phyloP scores from a whole-genome alignment of 2,797 vertebrate genomes.

The Heterohyrax brucei region DNA sequence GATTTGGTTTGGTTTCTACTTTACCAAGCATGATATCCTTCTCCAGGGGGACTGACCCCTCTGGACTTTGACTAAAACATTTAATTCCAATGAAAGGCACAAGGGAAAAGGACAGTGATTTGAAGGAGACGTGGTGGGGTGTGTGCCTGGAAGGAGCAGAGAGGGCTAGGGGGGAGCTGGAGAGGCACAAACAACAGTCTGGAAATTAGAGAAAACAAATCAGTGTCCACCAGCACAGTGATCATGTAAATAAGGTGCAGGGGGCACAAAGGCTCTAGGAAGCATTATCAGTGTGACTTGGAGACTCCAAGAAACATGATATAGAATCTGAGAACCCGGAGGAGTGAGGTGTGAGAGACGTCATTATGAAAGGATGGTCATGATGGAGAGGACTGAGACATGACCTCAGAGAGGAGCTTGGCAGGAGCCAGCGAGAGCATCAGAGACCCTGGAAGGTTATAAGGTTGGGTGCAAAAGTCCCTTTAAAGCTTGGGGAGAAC shows the following conservation, averaged over 20 bases:
- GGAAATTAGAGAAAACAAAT: neutral
- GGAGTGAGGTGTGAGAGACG: neutral
- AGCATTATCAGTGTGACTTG: neutral
- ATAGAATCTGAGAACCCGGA: neutral
- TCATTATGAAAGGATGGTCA: neutral
- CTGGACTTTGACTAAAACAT: slow-evolving; percentile 14
- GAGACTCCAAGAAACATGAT: neutral
- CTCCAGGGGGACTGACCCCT: too few relatives aligned
- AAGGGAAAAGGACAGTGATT: slow-evolving; percentile 12
- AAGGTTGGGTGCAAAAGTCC: slow-evolving; percentile 16
- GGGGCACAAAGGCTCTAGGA: neutral
- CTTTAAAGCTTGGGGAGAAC: neutral
- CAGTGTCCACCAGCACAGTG: neutral
- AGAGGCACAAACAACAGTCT: neutral
- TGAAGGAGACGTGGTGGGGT: neutral
- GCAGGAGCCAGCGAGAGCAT: neutral
- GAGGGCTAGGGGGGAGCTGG: neutral
- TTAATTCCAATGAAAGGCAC: neutral
- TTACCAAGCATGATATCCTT: too few relatives aligned
- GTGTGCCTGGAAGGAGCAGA: neutral
- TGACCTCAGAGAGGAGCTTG: neutral
- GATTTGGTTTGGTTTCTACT: too few relatives aligned
- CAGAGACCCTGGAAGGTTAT: neutral
- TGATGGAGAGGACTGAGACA: neutral
- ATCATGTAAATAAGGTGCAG: neutral